These are phyloP conservation scores for Rhamnusium bicolor DNA, from an alignment of 2,888 invertebrate genomes.

Conservation along the genomic window DNA sequence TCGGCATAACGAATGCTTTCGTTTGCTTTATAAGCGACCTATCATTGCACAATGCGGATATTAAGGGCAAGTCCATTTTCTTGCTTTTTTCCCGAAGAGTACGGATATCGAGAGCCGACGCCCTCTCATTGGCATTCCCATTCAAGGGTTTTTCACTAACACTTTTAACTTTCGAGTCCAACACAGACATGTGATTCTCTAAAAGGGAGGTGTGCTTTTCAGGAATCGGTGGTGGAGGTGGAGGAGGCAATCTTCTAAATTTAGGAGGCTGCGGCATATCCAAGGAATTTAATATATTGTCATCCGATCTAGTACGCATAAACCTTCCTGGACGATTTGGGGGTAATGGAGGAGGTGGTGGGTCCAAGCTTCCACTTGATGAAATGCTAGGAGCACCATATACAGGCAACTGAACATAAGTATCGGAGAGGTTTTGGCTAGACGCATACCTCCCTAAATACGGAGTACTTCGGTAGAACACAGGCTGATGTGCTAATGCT, in stretches of 20 bases:
- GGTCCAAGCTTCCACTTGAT: slow-evolving; percentile 77
- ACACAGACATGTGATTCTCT: slow-evolving; percentile 40
- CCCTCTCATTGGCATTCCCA: slow-evolving; percentile 45
- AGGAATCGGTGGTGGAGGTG: slow-evolving; percentile 69
- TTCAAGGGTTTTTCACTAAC: slow-evolving; percentile 45
- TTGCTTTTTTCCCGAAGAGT: slow-evolving; percentile 90
- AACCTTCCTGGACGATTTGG: slow-evolving; percentile 76
- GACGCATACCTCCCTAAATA: slow-evolving; percentile 86
- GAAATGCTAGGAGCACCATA: slow-evolving; percentile 80
- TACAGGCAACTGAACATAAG: slow-evolving; percentile 81
- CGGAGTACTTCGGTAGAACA: slow-evolving; percentile 88
- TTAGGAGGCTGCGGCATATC: slow-evolving; percentile 74
- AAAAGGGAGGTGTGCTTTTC: slow-evolving; percentile 55
- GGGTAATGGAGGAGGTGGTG: slow-evolving; percentile 80
- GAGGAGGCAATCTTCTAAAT: slow-evolving; percentile 73
- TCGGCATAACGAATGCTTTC: slow-evolving; percentile 87
- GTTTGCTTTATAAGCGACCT: slow-evolving; percentile 91
- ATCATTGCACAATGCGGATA: slow-evolving; percentile 95
- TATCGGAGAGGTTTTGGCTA: slow-evolving; percentile 85
- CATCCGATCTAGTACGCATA: slow-evolving; percentile 84
- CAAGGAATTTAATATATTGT: slow-evolving; percentile 83
- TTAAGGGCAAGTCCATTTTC: slow-evolving; percentile 91
- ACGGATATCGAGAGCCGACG: slow-evolving; percentile 80
- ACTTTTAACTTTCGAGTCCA: slow-evolving; percentile 47
- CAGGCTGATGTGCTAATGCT: slow-evolving; percentile 77